phyloP scores from a whole-genome alignment of 2,113 vertebrate genomes.

The Melanotaenia duboulayi region DNA sequence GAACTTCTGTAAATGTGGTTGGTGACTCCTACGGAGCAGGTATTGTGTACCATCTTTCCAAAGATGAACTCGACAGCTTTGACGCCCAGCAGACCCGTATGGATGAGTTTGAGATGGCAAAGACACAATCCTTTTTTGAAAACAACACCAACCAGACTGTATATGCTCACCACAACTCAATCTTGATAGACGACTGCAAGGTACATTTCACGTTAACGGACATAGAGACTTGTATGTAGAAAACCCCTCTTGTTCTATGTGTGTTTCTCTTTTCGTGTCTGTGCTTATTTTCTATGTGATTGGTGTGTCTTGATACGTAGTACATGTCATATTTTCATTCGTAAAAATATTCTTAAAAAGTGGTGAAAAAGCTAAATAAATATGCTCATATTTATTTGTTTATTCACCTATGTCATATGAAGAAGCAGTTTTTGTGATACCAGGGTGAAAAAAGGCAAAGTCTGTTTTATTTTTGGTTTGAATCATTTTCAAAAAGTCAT shows the following conservation, averaged over 20 bases:
- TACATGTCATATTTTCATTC: slow-evolving; percentile 33
- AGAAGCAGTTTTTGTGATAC: slow-evolving; percentile 86
- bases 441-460: slow-evolving; percentile 29
- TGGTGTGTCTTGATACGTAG: slow-evolving; percentile 50
- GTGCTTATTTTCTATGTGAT: slow-evolving; percentile 71
- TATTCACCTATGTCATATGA: slow-evolving; percentile 65
- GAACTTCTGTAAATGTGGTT: slow-evolving; percentile 97
- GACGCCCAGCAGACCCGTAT: slow-evolving; percentile 89
- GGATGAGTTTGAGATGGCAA: slow-evolving; percentile 94
- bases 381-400: slow-evolving; percentile 62
- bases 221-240: slow-evolving; percentile 98
- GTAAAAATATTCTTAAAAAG: slow-evolving; percentile 32
- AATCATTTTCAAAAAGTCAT: slow-evolving; percentile 15
- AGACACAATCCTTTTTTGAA: slow-evolving; percentile 92
- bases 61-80: slow-evolving; percentile 89
- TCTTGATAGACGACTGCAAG: slow-evolving; percentile 98
- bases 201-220: slow-evolving; percentile 96
- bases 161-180: slow-evolving; percentile 93
- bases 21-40: slow-evolving; percentile 98
- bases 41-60: slow-evolving; percentile 97
- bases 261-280: slow-evolving; percentile 57
- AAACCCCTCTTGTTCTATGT: slow-evolving; percentile 59
- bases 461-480: not conserved
- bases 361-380: slow-evolving; percentile 53
- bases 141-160: slow-evolving; percentile 95